Percentiles rank a stretch among this genome's conserved stretches.
phyloP scores from a whole-genome alignment of 2,113 vertebrate genomes.

The Burhinus bistriatus region DNA sequence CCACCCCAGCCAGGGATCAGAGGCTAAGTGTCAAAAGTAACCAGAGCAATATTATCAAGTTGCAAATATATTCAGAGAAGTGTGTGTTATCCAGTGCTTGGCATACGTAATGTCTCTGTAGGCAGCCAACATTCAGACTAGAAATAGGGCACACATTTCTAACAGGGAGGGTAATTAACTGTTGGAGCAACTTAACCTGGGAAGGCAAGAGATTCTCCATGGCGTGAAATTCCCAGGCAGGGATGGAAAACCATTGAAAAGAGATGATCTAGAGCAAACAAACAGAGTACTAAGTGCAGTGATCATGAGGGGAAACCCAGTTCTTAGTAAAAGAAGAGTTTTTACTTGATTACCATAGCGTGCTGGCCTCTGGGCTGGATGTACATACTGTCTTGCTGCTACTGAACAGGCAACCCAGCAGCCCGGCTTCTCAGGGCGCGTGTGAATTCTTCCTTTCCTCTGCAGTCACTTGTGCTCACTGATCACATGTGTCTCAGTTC shows the following conservation, averaged over 20 bases:
- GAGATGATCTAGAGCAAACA: neutral
- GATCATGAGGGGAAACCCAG: accelerated
- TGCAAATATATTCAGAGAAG: slow-evolving; percentile 42
- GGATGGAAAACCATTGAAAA: neutral
- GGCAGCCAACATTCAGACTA: neutral
- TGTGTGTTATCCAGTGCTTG: neutral
- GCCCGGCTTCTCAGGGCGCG: accelerated
- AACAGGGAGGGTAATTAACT: neutral
- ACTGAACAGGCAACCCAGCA: neutral
- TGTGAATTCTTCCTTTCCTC: neutral
- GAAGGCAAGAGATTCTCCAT: neutral
- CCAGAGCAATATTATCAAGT: neutral
- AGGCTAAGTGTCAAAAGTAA: neutral
- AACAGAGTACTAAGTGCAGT: neutral
- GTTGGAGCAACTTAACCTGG: neutral
- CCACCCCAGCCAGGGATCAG: neutral
- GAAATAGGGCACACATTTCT: neutral
- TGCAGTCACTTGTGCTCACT: neutral
- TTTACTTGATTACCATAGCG: accelerated
- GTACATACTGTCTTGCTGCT: neutral
- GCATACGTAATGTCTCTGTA: slow-evolving; percentile 18
- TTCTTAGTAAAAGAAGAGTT: neutral
- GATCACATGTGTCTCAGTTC: accelerated
- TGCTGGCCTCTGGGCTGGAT: neutral
- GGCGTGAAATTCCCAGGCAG: neutral